These are phyloP conservation scores for Apeira syringaria DNA, from an alignment of 2,888 invertebrate genomes.

Conservation along the genomic window DNA sequence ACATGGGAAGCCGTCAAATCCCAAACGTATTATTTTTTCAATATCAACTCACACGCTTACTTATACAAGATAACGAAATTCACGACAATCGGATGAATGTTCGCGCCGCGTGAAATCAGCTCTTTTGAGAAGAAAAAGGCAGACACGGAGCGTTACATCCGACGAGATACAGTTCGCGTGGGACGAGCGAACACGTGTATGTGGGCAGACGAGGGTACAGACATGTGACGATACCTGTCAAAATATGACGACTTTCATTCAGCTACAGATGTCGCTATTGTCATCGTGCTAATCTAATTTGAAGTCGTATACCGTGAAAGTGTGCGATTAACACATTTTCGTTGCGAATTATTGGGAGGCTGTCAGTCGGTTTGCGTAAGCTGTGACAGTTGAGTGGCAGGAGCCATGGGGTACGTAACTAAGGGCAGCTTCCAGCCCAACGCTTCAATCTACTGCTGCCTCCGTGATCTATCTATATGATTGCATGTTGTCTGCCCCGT, in stretches of 20 bases:
- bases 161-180: slow-evolving; percentile 48
- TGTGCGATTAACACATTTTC: slow-evolving; percentile 82
- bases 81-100: slow-evolving; percentile 79
- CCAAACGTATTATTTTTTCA: slow-evolving; percentile 82
- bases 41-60: slow-evolving; percentile 70
- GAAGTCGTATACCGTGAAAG: slow-evolving; percentile 75
- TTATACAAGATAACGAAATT: slow-evolving; percentile 79
- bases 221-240: slow-evolving; percentile 77
- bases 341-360: slow-evolving; percentile 79
- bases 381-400: slow-evolving; percentile 82
- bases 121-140: slow-evolving; percentile 69
- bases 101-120: slow-evolving; percentile 81
- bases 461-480: slow-evolving; percentile 18
- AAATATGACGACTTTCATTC: slow-evolving; percentile 78
- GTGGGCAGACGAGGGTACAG: slow-evolving; percentile 74
- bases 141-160: slow-evolving; percentile 50
- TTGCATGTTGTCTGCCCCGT: slow-evolving; percentile 14
- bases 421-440: slow-evolving; percentile 34
- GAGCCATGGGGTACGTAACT: slow-evolving; percentile 61
- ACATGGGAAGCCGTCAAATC: slow-evolving; percentile 80
- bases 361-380: slow-evolving; percentile 81
- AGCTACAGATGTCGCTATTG: slow-evolving; percentile 79
- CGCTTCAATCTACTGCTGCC: slow-evolving; percentile 26
- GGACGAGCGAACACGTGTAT: slow-evolving; percentile 75
- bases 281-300: slow-evolving; percentile 79